Conservation (phyloP, 2,888 invertebrate genomes). For the Lepeophtheirus nordmannii region DNA sequence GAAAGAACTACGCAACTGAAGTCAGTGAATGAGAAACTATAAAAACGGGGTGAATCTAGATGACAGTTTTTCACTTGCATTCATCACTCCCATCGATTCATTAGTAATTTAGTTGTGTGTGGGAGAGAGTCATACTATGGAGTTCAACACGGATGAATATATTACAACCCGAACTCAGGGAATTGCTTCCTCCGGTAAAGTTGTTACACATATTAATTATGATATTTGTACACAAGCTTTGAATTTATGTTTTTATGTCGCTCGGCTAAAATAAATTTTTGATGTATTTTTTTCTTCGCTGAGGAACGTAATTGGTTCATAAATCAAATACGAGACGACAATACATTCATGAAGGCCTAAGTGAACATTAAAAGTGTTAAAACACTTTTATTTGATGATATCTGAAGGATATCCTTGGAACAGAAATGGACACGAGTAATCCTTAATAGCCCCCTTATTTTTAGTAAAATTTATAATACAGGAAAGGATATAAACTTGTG, state of each 20-base stretch:
- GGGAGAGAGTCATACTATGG: not conserved
- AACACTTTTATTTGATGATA: too few species aligned
- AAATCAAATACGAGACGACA: too few species aligned
- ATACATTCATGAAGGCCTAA: not conserved
- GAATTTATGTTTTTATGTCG: too few species aligned
- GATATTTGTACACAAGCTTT: not conserved
- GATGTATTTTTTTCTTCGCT: too few species aligned
- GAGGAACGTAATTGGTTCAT: too few species aligned
- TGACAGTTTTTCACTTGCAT: slow-evolving; percentile 25
- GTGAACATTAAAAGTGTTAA: not conserved
- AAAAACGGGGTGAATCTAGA: slow-evolving; percentile 22
- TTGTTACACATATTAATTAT: not conserved
- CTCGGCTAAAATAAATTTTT: too few species aligned
- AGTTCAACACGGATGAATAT: slow-evolving; percentile 26
- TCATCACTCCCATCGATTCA: slow-evolving; percentile 24
- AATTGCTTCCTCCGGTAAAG: slow-evolving; percentile 2
- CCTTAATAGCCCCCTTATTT: too few species aligned
- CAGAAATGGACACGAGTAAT: too few species aligned
- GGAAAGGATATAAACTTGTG: not conserved
- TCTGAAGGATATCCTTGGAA: too few species aligned
- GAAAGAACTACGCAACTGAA: too few species aligned
- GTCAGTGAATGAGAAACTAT: slow-evolving; percentile 8
- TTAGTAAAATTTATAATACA: not conserved
- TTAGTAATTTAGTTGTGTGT: slow-evolving; percentile 25
- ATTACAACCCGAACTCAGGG: slow-evolving; percentile 14